phyloP scores from a whole-genome alignment of 2,113 vertebrate species.

The Macquaria australasica region DNA sequence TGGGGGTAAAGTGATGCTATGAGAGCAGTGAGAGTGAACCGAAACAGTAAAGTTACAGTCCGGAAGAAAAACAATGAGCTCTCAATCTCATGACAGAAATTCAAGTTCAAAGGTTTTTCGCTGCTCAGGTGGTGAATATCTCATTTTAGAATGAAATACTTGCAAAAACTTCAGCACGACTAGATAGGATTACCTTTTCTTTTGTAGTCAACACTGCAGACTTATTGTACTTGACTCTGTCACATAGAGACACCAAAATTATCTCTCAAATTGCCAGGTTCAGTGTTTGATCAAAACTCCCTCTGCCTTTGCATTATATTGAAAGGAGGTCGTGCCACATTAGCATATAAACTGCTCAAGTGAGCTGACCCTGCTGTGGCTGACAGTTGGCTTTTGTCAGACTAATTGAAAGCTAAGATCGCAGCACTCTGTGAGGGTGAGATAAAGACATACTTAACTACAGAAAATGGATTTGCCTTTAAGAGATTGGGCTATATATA shows the following conservation, averaged over 20 bases:
- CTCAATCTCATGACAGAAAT: neutral
- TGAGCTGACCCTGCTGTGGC: conserved; percentile 34
- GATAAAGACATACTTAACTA: conserved; percentile 51
- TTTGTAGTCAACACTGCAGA: neutral
- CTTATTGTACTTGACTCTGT: conserved; percentile 4
- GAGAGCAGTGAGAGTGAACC: no score
- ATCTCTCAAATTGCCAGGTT: conserved; percentile 6
- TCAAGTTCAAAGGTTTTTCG: neutral
- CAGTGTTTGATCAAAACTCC: neutral
- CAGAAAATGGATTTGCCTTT: conserved; percentile 31
- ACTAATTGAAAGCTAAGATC: conserved; percentile 42
- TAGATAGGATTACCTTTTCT: neutral
- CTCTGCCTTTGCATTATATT: neutral
- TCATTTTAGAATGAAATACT: neutral
- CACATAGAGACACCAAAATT: neutral
- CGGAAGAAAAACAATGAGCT: neutral
- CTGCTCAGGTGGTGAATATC: neutral
- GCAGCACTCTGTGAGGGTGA: neutral
- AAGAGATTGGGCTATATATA: conserved; percentile 8
- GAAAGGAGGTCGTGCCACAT: conserved; percentile 29
- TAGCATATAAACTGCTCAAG: conserved; percentile 58
- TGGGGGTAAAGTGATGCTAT: no score
- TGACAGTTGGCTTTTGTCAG: conserved; percentile 3
- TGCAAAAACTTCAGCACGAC: neutral
- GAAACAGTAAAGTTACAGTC: neutral